Evolutionary conservation across 2,113 vertebrate species (phyloP), one percentile per base, ranked within the genome.

Genomic region (Gymnocephalus cernua): DNA sequence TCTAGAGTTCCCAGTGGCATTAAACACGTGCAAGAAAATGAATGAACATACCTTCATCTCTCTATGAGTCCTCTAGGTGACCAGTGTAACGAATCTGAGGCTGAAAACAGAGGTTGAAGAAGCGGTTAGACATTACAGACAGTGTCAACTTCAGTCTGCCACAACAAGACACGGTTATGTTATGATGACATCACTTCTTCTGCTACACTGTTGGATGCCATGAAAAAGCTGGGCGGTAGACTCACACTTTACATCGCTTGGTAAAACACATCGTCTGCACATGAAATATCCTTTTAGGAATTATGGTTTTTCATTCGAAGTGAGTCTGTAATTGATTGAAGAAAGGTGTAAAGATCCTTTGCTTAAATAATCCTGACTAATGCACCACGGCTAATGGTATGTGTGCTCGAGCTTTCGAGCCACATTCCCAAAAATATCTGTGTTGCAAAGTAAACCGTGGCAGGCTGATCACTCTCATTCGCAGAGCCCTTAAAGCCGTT

Each of bases 41-140:
- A 76, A 84, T 57, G 68, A 61, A 59, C 89, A 10, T 93, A 96
- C 95, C 95, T 96, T 96, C 95, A 96, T 96, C 91, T 94, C 91
- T 90, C 89, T 86, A 84, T 79, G 80, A 91, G 91, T 92, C 92
- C 89, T 92, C 92, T 77, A 57, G 83, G 89, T 76, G 88, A 92
- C 88, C 88, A 88, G 86, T 75, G 86, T 57, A 61, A 86, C 53
- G 87, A 89, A 88, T 88, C 92, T 65, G 86, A 76, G 84, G 82
- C 91, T 94, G 92, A 44, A 90, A 91, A 89, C 45, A 74, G 75
- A 88, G 89, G 79, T 56, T 25, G 53, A 21, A 88, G 80, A 87
- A 56, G 68, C 80, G 66, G 88, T 93, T 89, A 91, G 47, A 41
- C 65, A 86, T 87, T 6, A 82, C 73, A 44, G 48, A 67, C 18